These are phyloP conservation scores for Limnephilus auricula DNA, from an alignment of 2,888 invertebrate genomes.

Conservation along the genomic window DNA sequence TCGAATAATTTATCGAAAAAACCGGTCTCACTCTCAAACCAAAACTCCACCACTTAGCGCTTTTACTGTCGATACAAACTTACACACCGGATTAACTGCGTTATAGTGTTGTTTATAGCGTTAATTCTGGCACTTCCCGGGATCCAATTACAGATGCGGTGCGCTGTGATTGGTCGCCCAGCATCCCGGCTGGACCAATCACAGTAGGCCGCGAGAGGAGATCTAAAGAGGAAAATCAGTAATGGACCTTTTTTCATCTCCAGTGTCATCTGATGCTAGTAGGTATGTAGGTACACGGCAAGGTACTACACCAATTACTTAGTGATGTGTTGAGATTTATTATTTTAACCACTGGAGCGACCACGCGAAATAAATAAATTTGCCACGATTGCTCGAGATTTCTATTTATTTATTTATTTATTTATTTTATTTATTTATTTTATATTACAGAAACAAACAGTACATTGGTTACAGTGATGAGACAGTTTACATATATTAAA, in stretches of 20 bases:
- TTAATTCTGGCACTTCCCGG: slow-evolving; percentile 32
- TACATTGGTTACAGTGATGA: too few relatives aligned
- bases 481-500: too few relatives aligned
- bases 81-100: neutral
- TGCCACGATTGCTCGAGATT: too few relatives aligned
- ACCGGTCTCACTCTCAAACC: neutral
- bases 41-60: neutral
- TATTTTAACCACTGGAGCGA: too few relatives aligned
- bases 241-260: neutral
- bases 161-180: slow-evolving; percentile 46
- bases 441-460: too few relatives aligned
- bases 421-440: too few relatives aligned
- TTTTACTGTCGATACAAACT: neutral
- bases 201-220: neutral
- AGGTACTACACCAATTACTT: neutral
- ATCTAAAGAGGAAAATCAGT: neutral
- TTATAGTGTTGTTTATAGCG: slow-evolving; percentile 3
- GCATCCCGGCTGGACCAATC: slow-evolving; percentile 51
- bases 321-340: neutral
- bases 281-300: neutral
- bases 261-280: neutral
- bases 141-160: slow-evolving; percentile 23
- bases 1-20: neutral
- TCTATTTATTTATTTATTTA: too few relatives aligned
- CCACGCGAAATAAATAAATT: too few relatives aligned